Conservation (phyloP, 2,888 invertebrate genomes). For the Ptilodon capucinus region DNA sequence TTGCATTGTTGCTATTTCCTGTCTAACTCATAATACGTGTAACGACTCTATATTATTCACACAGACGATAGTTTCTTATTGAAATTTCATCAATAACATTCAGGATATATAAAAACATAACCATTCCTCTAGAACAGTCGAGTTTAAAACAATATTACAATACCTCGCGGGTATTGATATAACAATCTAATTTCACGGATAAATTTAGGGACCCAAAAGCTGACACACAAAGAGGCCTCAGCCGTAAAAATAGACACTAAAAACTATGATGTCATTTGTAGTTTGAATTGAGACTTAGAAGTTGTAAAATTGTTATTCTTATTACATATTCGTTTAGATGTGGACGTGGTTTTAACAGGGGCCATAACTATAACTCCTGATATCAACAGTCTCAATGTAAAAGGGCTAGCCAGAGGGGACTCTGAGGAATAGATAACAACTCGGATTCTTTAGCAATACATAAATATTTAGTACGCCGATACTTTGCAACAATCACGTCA, state of each 20-base stretch:
- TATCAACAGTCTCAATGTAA: too few relatives aligned
- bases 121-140: too few relatives aligned
- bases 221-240: background rate
- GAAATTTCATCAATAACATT: conserved; percentile 6
- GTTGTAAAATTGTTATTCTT: background rate
- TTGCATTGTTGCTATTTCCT: conserved; percentile 49
- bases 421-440: too few relatives aligned
- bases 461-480: too few relatives aligned
- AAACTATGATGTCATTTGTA: background rate
- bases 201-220: background rate
- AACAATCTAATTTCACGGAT: conserved; percentile 1
- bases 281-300: background rate
- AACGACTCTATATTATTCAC: background rate
- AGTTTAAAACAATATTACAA: too few relatives aligned
- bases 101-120: too few relatives aligned
- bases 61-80: conserved; percentile 1
- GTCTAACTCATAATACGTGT: conserved; percentile 22
- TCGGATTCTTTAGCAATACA: too few relatives aligned
- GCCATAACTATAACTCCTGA: too few relatives aligned
- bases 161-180: background rate
- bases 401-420: too few relatives aligned
- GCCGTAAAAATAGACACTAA: background rate
- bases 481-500: too few relatives aligned
- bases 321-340: background rate
- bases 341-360: background rate